Conservation (phyloP, 2,888 invertebrate species). For the Dione vanillae region DNA sequence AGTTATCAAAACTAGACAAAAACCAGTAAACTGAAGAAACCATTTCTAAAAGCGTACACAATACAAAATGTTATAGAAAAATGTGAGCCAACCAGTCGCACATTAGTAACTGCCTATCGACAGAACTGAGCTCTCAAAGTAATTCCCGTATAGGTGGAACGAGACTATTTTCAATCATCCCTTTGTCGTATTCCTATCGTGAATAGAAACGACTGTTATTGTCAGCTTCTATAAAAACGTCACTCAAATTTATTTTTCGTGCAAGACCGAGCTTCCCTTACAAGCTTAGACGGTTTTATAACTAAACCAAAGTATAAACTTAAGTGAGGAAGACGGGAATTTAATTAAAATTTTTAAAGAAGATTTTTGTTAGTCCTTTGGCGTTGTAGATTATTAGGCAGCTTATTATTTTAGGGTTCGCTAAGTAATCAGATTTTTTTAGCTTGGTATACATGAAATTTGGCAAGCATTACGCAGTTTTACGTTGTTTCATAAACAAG, state of each 20-base stretch:
- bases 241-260: conserved; percentile 34
- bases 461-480: conserved; percentile 51
- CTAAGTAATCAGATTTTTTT: conserved; percentile 61
- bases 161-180: conserved; percentile 44
- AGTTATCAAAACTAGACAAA: too few species aligned
- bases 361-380: conserved; percentile 47
- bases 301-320: conserved; percentile 13
- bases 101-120: conserved; percentile 30
- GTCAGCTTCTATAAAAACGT: conserved; percentile 40
- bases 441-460: conserved; percentile 64
- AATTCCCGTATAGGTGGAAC: conserved; percentile 29
- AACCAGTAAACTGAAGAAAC: too few species aligned
- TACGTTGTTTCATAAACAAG: not conserved
- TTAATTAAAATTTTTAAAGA: conserved; percentile 54
- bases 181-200: conserved; percentile 35
- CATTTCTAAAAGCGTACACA: not conserved
- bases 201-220: conserved; percentile 39
- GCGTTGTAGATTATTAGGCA: conserved; percentile 54
- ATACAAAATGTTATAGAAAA: not conserved
- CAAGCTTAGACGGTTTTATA: conserved; percentile 14
- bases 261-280: conserved; percentile 11
- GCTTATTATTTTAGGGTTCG: conserved; percentile 56
- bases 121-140: conserved; percentile 29
- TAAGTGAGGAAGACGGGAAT: conserved; percentile 42
- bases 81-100: conserved; percentile 5